Evolutionary conservation across 1,140 invertebrate genomes (phyloP).

Genomic region (Aporrectodea caliginosa): DNA sequence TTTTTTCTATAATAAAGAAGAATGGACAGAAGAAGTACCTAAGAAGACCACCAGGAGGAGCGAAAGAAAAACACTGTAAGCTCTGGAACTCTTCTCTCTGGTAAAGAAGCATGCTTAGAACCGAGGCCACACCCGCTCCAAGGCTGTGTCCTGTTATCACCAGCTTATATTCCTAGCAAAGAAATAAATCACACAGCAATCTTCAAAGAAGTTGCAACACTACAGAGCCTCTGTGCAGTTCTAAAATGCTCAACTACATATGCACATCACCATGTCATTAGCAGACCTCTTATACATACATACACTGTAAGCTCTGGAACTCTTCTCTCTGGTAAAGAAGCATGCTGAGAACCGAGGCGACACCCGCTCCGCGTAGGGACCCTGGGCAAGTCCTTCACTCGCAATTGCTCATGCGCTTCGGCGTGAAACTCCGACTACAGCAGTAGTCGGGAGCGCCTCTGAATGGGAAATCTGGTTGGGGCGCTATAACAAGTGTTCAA

Average conservation of each 20-base stretch:
- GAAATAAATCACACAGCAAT: background rate
- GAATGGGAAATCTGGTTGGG: too few relatives aligned
- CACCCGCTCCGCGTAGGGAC: constrained; percentile 83
- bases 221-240: too few relatives aligned
- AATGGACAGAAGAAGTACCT: constrained; percentile 48
- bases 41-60: constrained; percentile 81
- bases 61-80: constrained; percentile 77
- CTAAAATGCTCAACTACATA: too few relatives aligned
- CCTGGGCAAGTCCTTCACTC: too few relatives aligned
- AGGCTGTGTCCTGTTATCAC: constrained; percentile 85
- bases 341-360: constrained; percentile 81
- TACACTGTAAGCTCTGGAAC: constrained; percentile 72
- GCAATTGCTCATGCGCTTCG: too few relatives aligned
- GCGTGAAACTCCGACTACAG: too few relatives aligned
- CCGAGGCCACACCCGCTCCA: constrained; percentile 81
- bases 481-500: too few relatives aligned
- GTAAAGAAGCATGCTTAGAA: constrained; percentile 72
- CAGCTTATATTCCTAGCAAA: constrained; percentile 64
- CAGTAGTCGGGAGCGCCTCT: too few relatives aligned
- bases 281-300: too few relatives aligned
- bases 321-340: constrained; percentile 62
- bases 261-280: too few relatives aligned
- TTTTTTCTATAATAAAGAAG: too few relatives aligned
- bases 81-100: constrained; percentile 65
- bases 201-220: too few relatives aligned